These are phyloP conservation scores for Brachionus koreanus DNA, from an alignment of 1,140 invertebrate species.

Conservation along the genomic window DNA sequence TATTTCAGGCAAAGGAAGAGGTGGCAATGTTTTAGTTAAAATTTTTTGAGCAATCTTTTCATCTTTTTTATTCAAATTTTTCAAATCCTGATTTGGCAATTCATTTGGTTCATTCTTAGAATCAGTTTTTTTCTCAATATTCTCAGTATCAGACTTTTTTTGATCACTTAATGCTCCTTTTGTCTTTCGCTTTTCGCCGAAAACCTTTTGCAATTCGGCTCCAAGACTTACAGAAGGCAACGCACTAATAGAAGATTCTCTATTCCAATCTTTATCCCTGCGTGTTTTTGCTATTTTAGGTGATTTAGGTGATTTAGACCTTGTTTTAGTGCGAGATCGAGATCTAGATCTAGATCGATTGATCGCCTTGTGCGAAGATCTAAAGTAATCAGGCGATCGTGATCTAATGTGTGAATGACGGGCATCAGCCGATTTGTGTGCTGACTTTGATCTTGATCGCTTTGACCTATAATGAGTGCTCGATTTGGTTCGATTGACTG, in stretches of 20 bases:
- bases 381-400: background rate
- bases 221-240: conserved; percentile 33
- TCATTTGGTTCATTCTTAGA: background rate
- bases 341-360: conserved; percentile 15
- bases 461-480: background rate
- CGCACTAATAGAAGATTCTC: background rate
- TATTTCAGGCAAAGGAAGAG: conserved; percentile 35
- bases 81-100: background rate
- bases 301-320: background rate
- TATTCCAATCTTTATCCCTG: background rate
- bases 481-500: background rate
- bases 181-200: conserved; percentile 15
- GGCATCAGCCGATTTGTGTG: background rate
- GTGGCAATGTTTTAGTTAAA: conserved; percentile 25
- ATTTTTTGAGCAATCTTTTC: background rate
- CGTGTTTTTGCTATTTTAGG: background rate
- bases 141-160: background rate
- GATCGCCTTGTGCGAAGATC: background rate
- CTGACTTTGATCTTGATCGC: background rate
- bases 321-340: background rate
- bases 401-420: background rate
- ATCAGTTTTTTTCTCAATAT: background rate
- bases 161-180: background rate
- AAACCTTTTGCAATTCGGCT: conserved; percentile 40
- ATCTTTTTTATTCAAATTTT: background rate